phyloP scores from a whole-genome alignment of 1,140 invertebrate genomes.

The Drosophila obscura region DNA sequence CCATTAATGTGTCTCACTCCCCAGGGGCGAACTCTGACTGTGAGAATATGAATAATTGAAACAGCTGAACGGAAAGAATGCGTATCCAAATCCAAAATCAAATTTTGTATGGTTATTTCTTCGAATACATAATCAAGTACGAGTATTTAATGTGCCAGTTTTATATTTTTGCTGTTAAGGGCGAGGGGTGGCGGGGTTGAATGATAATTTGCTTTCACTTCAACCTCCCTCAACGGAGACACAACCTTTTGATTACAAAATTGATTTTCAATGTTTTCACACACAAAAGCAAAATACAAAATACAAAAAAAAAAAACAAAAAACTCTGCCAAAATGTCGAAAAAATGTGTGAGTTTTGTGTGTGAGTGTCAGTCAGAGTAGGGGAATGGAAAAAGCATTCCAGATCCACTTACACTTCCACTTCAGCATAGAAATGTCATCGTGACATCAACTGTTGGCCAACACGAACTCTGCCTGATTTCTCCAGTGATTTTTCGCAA shows the following conservation, averaged over 20 bases:
- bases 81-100: conserved; percentile 2
- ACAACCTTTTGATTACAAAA: conserved; percentile 38
- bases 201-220: conserved; percentile 24
- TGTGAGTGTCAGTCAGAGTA: conserved; percentile 20
- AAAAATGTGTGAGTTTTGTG: conserved; percentile 17
- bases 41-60: conserved; percentile 51
- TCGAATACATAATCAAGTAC: background rate
- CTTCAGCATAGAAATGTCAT: conserved; percentile 7
- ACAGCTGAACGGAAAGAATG: conserved; percentile 34
- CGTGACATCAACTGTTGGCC: background rate
- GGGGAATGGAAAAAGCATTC: background rate
- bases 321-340: background rate
- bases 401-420: conserved; percentile 11
- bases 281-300: background rate
- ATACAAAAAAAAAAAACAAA: conserved; percentile 37
- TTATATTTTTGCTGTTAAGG: background rate
- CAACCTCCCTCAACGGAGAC: conserved; percentile 41
- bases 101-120: conserved; percentile 6
- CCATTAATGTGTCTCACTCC: background rate
- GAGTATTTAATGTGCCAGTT: conserved; percentile 10
- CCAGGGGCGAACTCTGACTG: background rate
- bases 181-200: background rate
- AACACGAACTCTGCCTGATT: conserved; percentile 58
- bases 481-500: conserved; percentile 78
- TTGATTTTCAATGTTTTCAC: conserved; percentile 63